Evolutionary conservation across 2,888 invertebrate species (phyloP).

Genomic region (Panzeria rudis): DNA sequence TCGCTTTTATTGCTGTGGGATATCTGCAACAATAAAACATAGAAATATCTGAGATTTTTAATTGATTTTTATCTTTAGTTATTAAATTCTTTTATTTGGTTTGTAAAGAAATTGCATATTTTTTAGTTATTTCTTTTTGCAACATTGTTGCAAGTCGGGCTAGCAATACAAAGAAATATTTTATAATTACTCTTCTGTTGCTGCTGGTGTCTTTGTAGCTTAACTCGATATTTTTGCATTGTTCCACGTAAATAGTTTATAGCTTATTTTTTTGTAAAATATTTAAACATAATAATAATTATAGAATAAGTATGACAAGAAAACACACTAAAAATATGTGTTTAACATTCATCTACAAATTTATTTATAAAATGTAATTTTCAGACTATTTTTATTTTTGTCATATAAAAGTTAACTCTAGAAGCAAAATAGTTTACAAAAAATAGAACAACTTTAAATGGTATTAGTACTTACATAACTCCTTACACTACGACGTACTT

Average conservation of each 20-base stretch:
- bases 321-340: slow-evolving; percentile 37
- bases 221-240: slow-evolving; percentile 35
- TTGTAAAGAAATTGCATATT: slow-evolving; percentile 13
- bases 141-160: slow-evolving; percentile 22
- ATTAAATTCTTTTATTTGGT: slow-evolving; percentile 15
- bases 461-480: no score
- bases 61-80: slow-evolving; percentile 53
- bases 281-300: slow-evolving; percentile 66
- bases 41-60: slow-evolving; percentile 46
- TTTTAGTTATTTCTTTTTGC: slow-evolving; percentile 7
- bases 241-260: slow-evolving; percentile 56
- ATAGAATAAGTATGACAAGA: slow-evolving; percentile 52
- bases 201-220: slow-evolving; percentile 13
- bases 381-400: neutral
- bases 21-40: neutral
- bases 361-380: slow-evolving; percentile 10
- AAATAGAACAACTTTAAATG: neutral
- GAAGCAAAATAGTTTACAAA: neutral
- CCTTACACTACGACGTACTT: no score
- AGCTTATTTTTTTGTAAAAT: slow-evolving; percentile 23
- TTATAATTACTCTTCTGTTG: slow-evolving; percentile 45
- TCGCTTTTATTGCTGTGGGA: slow-evolving; percentile 9
- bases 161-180: slow-evolving; percentile 47
- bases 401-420: neutral
- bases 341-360: slow-evolving; percentile 28